Percentiles rank a stretch among this genome's conserved stretches.
Conservation (phyloP, 2,797 vertebrate species). For the Carduelis carduelis region DNA sequence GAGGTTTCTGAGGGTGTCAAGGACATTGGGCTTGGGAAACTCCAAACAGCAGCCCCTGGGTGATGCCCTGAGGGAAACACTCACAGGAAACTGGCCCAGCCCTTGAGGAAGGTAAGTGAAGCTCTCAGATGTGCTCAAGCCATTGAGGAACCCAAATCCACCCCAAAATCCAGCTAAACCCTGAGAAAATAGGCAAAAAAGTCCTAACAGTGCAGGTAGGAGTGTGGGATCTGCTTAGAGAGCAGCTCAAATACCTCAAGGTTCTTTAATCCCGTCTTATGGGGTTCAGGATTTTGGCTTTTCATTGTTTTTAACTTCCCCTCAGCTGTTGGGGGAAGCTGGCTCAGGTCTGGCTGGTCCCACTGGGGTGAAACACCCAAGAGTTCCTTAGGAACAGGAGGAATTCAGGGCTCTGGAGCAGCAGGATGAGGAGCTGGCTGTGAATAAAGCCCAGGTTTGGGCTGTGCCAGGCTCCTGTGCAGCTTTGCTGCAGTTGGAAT, state of each 20-base stretch:
- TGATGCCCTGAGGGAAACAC: neutral
- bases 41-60: neutral
- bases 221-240: neutral
- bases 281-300: neutral
- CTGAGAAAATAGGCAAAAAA: neutral
- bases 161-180: neutral
- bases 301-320: neutral
- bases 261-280: neutral
- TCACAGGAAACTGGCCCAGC: neutral
- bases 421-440: accelerated
- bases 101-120: neutral
- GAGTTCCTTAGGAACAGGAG: neutral
- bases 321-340: neutral
- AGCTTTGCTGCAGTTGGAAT: neutral
- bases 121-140: neutral
- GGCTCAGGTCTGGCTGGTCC: neutral
- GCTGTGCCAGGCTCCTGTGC: neutral
- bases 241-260: accelerated
- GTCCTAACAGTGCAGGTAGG: accelerated
- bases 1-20: neutral
- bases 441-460: neutral
- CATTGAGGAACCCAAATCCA: accelerated
- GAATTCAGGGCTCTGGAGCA: neutral
- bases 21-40: accelerated
- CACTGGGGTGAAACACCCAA: neutral